phyloP scores from a whole-genome alignment of 2,797 vertebrate species.

The Mycteria americana region DNA sequence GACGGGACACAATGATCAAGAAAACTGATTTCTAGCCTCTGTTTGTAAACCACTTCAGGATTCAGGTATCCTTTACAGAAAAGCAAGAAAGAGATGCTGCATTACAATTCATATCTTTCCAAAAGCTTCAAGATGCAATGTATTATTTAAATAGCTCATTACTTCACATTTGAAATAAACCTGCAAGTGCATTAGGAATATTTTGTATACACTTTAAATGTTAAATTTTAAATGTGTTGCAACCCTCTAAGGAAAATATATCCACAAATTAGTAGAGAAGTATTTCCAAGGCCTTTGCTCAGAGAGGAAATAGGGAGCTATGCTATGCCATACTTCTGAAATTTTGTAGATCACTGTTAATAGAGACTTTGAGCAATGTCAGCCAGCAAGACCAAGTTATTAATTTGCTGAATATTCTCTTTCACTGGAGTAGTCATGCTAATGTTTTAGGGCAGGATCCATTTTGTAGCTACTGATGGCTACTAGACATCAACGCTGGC shows the following conservation, averaged over 20 bases:
- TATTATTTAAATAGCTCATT: not conserved
- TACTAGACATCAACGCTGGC: not conserved
- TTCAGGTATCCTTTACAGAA: not conserved
- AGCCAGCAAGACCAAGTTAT: not conserved
- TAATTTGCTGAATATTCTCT: not conserved
- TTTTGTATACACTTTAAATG: not conserved
- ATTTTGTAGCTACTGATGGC: not conserved
- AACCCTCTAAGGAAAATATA: not conserved
- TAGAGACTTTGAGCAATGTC: not conserved
- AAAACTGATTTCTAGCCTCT: not conserved
- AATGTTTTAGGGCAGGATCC: not conserved
- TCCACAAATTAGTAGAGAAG: not conserved
- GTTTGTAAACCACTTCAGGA: not conserved
- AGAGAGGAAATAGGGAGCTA: not conserved
- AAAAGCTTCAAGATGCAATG: not conserved
- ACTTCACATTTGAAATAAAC: not conserved
- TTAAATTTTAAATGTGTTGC: not conserved
- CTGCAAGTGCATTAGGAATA: not conserved
- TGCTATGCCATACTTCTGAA: not conserved
- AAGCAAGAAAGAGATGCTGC: not conserved
- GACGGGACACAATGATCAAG: not conserved
- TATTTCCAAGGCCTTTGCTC: not conserved
- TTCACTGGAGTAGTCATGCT: not conserved
- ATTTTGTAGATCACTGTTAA: not conserved
- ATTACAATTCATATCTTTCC: not conserved